Base-by-base conservation (phyloP, 2,888 invertebrate genomes). In the Tubiluchus corallicola region DNA sequence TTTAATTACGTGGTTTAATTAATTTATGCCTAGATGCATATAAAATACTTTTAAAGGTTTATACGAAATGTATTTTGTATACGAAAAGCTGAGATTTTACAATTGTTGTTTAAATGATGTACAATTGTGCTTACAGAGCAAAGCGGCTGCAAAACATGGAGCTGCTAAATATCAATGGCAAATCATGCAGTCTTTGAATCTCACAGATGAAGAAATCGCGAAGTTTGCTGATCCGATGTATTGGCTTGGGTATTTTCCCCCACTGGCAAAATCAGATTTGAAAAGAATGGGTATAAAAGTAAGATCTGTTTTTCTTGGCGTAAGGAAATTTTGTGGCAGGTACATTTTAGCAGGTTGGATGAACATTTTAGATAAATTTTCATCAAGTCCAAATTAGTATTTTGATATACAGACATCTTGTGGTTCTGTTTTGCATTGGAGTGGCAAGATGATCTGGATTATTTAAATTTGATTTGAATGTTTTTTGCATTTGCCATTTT, bases 161-260 rank as follows among this genome's bases (percentile, higher is more conserved):
- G 61, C 70, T 2, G 77, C 80, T 1, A 94, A 90, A 64, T 98
- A 81, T 63, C 98, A 98, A 59, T 98, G 96, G 96, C 82, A 96
- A 67, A 98, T 99, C 44, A 98, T 98, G 98, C 73, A 79, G 60
- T 81, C 83, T 57, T 69, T 98, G 46, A 94, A 90, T 0, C 68
- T 99, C 41, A 61, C 71, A 2, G 82, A 96, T 59, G 79, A 82
- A n/a, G 90, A 96, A 59, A 96, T 99, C 37, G 74, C 74, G 48
- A 71, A 79, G 52, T 99, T 98, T 71, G 81, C 92, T 16, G 77
- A 94, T 66, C 76, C 83, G 2, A 68, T 73, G 44, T 75, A 92
- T 63, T 98, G 98, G 98, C 70, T 99, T n/a, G 76, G 82, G 52
- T 96, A 92, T 64, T 98, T 99, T 61, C 96, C 98, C 44, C 90